Evolutionary conservation across 2,888 invertebrate genomes (phyloP), one percentile per base, ranked within the genome.

Genomic region (Branchipolynoe longqiensis): DNA sequence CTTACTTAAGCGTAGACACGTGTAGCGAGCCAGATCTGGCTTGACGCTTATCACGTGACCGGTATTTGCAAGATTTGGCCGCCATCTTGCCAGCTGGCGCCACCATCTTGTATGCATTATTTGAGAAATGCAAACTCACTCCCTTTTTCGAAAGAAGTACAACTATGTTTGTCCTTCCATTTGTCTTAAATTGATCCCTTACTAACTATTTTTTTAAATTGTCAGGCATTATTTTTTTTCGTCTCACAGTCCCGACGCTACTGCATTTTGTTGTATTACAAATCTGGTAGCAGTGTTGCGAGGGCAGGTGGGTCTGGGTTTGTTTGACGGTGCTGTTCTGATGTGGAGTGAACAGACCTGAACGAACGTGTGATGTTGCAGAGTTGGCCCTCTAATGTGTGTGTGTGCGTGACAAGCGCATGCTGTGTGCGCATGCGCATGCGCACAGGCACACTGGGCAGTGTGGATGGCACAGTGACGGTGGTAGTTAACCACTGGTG

Each of bases 281-380:
- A 69, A 69, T 69, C 69, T 36, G 38, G 69, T 69, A 69, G 69
- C 38, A 69, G 69, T 18, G 38, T 33, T 69, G 69, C 1, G 69
- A 69, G 69, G 69, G 69, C 14, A 38, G 69, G 69, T 38, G 36
- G 69, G 69, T 69, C 36, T 12, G 64, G 28, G 6, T 33, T 64
- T 31, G 28, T 4, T 4, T 31, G 22, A 22, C 14, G 25, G 31
- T 62, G 25, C 6, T 59, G 59, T 4, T 6, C 8, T 4, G 25
- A 59, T 59, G 59, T 25, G 6, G 59, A 59, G 59, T n/a, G n/a
- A 12, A 59, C 25, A 12, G 8, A 4, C n/a, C n/a, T 8, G n/a
- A 59, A 14, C 8, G 22, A 59, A n/a, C 25, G 8, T 12, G 25
- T n/a, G 59, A n/a, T 6, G 22, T n/a, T 48, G 18, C n/a, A n/a